These are phyloP conservation scores for Geodia barretti DNA, from an alignment of 37 sponge, comb jelly and placozoan genomes.

Conservation along the genomic window DNA sequence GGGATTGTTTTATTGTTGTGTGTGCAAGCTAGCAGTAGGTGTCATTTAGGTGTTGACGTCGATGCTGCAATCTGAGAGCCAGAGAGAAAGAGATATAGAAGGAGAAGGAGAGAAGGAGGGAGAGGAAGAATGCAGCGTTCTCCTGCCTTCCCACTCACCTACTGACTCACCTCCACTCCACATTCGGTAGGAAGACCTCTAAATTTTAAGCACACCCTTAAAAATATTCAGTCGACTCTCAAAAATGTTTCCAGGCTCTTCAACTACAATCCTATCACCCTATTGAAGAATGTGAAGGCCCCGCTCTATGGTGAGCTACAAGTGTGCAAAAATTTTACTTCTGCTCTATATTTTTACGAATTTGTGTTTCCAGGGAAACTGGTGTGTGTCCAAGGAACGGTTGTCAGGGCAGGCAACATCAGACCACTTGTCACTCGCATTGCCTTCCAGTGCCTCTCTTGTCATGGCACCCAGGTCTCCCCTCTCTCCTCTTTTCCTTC, in stretches of 20 bases:
- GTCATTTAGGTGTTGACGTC: neutral
- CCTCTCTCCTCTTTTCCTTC: constrained; percentile 2
- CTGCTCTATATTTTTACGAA: neutral
- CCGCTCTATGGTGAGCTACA: constrained; percentile 52
- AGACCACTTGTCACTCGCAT: constrained; percentile 89
- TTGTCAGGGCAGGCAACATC: constrained; percentile 87
- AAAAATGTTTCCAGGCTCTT: constrained; percentile 34
- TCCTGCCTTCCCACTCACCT: neutral
- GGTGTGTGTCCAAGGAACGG: constrained; percentile 90
- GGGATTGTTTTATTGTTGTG: neutral
- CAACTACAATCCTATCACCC: constrained; percentile 71
- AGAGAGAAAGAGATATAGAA: neutral
- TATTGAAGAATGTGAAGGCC: constrained; percentile 76
- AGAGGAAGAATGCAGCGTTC: neutral
- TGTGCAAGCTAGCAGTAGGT: neutral
- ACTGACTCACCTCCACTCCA: neutral
- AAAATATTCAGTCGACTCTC: too few relatives aligned
- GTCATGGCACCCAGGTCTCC: constrained; percentile 52
- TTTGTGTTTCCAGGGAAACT: constrained; percentile 58
- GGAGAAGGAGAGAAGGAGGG: neutral
- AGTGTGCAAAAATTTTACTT: neutral
- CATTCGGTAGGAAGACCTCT: neutral
- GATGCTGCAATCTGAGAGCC: neutral
- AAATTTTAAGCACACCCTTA: too few relatives aligned
- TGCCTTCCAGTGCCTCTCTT: constrained; percentile 84